Percentiles rank a stretch among this genome's conserved stretches.
Conservation (phyloP, 1,140 invertebrate species). For the Drosophila tani region DNA sequence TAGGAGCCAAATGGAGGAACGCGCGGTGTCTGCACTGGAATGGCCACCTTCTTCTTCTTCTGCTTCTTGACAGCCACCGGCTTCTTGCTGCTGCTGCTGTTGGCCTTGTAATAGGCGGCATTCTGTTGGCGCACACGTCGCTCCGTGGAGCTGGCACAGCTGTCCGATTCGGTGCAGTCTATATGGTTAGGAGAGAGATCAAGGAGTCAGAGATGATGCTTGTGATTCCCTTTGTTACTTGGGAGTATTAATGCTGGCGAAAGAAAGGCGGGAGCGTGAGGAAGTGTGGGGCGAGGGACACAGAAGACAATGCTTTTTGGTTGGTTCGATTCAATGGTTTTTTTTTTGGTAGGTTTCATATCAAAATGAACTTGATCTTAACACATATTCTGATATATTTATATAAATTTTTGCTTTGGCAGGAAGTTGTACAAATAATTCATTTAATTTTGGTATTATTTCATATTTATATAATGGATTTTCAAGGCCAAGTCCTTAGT, state of each 20-base stretch:
- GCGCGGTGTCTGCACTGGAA: constrained; percentile 93
- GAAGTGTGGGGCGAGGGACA: constrained; percentile 12
- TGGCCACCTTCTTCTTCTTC: constrained; percentile 91
- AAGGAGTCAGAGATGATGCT: not conserved
- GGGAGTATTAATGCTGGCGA: not conserved
- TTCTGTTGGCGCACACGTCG: constrained; percentile 88
- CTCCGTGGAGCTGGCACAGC: constrained; percentile 89
- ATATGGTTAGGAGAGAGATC: constrained; percentile 76
- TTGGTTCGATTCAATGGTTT: constrained; percentile 3
- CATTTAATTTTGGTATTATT: too few relatives aligned
- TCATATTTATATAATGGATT: not conserved
- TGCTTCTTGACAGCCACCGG: constrained; percentile 91
- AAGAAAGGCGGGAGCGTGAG: too few relatives aligned
- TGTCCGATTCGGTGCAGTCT: constrained; percentile 94
- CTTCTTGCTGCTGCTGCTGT: constrained; percentile 88
- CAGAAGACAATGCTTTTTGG: constrained; percentile 18
- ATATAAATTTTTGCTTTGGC: not conserved
- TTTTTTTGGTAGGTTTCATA: constrained; percentile 1
- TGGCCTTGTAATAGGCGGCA: constrained; percentile 87
- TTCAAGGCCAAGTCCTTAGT: not conserved
- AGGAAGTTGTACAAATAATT: not conserved
- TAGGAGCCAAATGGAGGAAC: constrained; percentile 89
- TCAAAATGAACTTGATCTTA: constrained; percentile 26
- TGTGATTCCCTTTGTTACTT: not conserved
- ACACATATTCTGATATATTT: not conserved